These are phyloP conservation scores for Sebastes wilsoni DNA, from an alignment of 2,797 vertebrate species.

Conservation along the genomic window DNA sequence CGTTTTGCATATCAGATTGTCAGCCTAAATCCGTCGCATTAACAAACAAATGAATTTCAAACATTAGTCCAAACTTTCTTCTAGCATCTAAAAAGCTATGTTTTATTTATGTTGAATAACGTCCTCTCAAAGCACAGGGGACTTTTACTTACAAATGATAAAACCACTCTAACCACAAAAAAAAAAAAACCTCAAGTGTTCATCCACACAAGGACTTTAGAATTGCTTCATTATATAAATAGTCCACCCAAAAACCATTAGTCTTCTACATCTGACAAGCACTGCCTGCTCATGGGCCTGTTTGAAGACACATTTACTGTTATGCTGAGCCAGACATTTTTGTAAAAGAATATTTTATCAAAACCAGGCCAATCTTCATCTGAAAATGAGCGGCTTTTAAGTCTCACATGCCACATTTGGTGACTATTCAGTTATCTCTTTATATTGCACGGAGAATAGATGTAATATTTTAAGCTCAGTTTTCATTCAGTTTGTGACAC, in stretches of 20 bases:
- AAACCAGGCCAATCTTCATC: conserved; percentile 44
- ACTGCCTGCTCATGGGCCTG: conserved; percentile 35
- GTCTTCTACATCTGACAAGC: conserved; percentile 53
- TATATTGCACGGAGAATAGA: neutral
- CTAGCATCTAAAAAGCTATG: neutral
- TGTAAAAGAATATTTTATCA: conserved; percentile 55
- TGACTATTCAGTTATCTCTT: conserved; percentile 33
- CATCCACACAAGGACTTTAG: conserved; percentile 17
- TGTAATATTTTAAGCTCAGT: conserved; percentile 33
- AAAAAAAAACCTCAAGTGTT: conserved; percentile 16
- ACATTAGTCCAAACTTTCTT: neutral
- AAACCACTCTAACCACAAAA: conserved; percentile 34
- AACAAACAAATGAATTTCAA: neutral
- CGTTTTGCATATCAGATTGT: neutral
- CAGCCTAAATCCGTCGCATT: neutral
- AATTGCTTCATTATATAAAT: conserved; percentile 61
- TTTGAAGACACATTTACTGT: conserved; percentile 55
- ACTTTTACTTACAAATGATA: conserved; percentile 21
- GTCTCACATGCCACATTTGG: conserved; percentile 20
- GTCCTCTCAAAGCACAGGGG: conserved; percentile 3
- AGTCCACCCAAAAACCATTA: conserved; percentile 56
- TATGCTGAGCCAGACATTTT: conserved; percentile 59
- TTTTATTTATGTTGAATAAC: conserved; percentile 19
- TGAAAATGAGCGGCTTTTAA: conserved; percentile 50
- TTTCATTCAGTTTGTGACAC: conserved; percentile 13